Conservation (phyloP, 2,113 vertebrate species). For the Falco punctatus region DNA sequence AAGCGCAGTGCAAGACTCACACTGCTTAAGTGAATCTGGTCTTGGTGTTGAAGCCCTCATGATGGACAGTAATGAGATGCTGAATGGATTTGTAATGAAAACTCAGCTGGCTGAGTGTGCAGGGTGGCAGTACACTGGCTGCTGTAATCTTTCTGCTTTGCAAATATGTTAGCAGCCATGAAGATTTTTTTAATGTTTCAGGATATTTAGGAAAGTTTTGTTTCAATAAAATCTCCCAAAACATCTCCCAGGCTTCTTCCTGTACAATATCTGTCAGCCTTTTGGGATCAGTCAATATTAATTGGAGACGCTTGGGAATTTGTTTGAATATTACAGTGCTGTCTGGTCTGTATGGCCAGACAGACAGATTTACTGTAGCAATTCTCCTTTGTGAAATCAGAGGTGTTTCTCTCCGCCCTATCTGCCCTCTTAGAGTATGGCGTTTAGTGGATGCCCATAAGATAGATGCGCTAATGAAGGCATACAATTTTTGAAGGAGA, state of each 20-base stretch:
- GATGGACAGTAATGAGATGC: slow-evolving; percentile 45
- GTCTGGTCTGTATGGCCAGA: neutral
- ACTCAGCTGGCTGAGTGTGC: neutral
- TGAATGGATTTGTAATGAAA: neutral
- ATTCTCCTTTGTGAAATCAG: too few species aligned
- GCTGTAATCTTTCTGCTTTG: neutral
- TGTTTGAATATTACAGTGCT: neutral
- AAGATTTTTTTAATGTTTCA: neutral
- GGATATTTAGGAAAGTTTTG: neutral
- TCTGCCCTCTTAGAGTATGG: neutral
- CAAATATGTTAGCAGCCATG: neutral
- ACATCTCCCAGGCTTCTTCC: neutral
- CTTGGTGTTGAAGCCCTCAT: neutral
- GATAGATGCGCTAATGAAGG: neutral
- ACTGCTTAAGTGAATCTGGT: neutral
- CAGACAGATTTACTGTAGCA: too few species aligned
- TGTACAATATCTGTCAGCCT: neutral
- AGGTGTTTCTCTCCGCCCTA: neutral
- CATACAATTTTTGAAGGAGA: neutral
- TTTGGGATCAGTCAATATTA: neutral
- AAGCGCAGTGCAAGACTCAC: neutral
- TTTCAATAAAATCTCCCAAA: neutral
- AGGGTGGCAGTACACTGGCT: neutral
- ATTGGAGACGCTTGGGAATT: neutral
- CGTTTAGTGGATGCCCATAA: neutral